Evolutionary conservation across 2,113 vertebrate species (phyloP).

Genomic region (Ranitomeya variabilis): DNA sequence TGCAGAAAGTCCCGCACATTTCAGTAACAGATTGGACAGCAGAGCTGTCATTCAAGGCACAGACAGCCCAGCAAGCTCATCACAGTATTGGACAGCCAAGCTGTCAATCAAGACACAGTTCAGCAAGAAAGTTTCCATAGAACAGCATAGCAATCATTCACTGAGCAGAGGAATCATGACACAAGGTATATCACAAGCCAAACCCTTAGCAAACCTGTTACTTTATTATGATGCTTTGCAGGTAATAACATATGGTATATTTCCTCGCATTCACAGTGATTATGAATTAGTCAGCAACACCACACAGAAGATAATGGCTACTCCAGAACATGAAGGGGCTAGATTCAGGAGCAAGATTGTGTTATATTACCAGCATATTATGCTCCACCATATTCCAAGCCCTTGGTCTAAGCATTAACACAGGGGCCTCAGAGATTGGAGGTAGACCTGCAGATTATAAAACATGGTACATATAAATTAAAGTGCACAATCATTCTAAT

Average conservation of each 20-base stretch:
- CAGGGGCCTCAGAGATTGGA: slow-evolving; percentile 71
- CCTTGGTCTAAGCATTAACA: slow-evolving; percentile 79
- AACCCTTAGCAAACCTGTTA: neutral
- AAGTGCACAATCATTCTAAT: neutral
- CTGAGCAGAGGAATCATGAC: no score
- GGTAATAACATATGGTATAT: neutral
- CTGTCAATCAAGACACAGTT: no score
- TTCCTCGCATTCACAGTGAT: no score
- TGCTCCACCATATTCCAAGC: slow-evolving; percentile 81
- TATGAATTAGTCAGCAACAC: neutral
- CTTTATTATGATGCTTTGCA: neutral
- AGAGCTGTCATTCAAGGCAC: no score
- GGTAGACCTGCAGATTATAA: slow-evolving; percentile 65
- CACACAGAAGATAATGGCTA: neutral
- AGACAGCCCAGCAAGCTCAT: no score
- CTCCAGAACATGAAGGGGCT: neutral
- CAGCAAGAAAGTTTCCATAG: no score
- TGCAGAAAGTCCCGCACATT: no score
- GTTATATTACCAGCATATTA: slow-evolving; percentile 73
- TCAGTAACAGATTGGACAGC: no score
- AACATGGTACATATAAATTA: neutral
- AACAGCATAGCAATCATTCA: no score
- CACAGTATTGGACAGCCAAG: no score
- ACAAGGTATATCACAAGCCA: no score
- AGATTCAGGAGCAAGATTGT: neutral